Conservation (phyloP, 2,113 vertebrate genomes). For the Psittacus erithacus region DNA sequence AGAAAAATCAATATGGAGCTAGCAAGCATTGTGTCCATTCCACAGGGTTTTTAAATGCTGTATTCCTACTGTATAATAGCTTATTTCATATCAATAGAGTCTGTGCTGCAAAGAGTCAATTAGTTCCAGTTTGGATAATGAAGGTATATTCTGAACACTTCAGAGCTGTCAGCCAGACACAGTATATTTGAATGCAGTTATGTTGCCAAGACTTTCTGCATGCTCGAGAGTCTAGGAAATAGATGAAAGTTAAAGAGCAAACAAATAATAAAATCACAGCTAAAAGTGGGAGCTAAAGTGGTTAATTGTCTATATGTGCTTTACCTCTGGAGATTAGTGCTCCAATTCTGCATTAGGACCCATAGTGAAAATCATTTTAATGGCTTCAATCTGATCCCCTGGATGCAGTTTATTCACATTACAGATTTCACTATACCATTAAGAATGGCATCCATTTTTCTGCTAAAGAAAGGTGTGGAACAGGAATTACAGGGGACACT, state of each 20-base stretch:
- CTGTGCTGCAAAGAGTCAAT: background rate
- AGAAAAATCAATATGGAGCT: slow-evolving; percentile 57
- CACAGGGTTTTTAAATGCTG: slow-evolving; percentile 1
- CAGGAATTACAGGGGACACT: slow-evolving; percentile 11
- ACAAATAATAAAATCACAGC: slow-evolving; percentile 8
- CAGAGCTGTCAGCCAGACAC: background rate
- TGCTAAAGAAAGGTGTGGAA: background rate
- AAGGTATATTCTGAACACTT: background rate
- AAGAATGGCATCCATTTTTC: slow-evolving; percentile 18
- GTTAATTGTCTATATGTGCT: background rate
- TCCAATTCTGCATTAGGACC: background rate
- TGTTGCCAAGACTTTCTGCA: background rate
- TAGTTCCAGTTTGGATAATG: slow-evolving; percentile 34
- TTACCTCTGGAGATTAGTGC: background rate
- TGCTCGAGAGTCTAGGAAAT: background rate
- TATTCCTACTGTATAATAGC: background rate
- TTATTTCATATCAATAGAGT: slow-evolving; percentile 33
- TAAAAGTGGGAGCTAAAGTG: background rate
- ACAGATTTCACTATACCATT: background rate
- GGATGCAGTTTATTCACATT: background rate
- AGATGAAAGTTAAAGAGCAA: slow-evolving; percentile 11
- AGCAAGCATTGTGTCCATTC: slow-evolving; percentile 30
- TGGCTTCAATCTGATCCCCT: background rate
- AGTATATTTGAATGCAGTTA: background rate
- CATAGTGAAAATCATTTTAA: background rate